These are phyloP conservation scores for Tiaroga cobitis DNA, from an alignment of 2,797 vertebrate species.

Conservation along the genomic window DNA sequence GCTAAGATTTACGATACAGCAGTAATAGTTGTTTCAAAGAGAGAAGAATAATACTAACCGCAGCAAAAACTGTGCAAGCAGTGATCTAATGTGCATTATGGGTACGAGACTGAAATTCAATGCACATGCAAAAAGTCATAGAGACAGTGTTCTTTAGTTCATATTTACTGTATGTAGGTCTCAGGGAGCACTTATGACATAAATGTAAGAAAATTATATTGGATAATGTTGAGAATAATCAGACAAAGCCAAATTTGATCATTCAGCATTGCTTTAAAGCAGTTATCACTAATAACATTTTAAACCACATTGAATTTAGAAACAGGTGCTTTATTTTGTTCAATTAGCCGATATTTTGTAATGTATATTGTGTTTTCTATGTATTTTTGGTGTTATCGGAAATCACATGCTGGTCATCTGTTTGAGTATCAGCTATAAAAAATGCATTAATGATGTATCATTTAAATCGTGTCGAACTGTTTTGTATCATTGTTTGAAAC, in stretches of 20 bases:
- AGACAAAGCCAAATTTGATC: background rate
- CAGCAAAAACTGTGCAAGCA: background rate
- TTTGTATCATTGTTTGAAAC: conserved; percentile 52
- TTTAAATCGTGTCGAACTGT: conserved; percentile 35
- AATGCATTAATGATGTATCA: conserved; percentile 41
- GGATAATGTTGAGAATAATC: background rate
- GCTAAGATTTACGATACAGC: background rate
- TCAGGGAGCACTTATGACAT: conserved; percentile 49
- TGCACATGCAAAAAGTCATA: conserved; percentile 7
- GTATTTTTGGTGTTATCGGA: conserved; percentile 58
- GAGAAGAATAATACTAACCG: too few relatives aligned
- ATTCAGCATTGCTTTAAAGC: background rate
- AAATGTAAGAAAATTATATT: background rate
- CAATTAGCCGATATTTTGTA: conserved; percentile 59
- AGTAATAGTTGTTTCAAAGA: background rate
- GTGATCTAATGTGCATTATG: conserved; percentile 1
- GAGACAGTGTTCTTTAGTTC: background rate
- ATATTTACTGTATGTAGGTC: conserved; percentile 43
- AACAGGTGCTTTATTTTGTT: conserved; percentile 34
- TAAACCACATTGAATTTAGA: conserved; percentile 34
- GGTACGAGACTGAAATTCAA: conserved; percentile 3
- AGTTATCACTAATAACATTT: background rate
- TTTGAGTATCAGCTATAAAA: conserved; percentile 55
- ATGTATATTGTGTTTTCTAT: conserved; percentile 54
- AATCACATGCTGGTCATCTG: conserved; percentile 78